These are phyloP conservation scores for Muntiacus muntjak DNA, from an alignment of 2,113 vertebrate genomes.

Conservation along the genomic window DNA sequence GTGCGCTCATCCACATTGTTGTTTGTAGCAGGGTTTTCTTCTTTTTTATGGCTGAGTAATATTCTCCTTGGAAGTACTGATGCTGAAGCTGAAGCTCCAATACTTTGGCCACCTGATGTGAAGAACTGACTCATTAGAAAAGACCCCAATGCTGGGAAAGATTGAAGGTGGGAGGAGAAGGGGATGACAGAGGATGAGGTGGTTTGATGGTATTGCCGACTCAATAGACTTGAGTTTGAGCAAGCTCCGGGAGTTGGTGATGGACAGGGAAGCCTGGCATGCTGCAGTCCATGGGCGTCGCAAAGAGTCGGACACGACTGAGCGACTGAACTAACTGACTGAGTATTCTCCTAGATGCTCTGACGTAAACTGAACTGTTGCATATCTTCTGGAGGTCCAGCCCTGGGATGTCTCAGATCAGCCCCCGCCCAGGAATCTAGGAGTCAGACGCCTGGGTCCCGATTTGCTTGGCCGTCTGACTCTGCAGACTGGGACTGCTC, in stretches of 20 bases:
- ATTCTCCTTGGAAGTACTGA: background rate
- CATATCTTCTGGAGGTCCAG: background rate
- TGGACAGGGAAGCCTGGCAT: background rate
- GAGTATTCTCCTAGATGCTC: background rate
- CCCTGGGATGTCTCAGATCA: background rate
- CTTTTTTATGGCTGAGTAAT: background rate
- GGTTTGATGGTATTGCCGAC: background rate
- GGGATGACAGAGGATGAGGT: background rate
- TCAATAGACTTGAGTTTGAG: background rate
- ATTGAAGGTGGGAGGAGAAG: background rate
- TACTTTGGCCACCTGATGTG: background rate
- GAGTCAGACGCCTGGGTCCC: background rate
- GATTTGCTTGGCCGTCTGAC: background rate
- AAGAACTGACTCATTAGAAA: background rate
- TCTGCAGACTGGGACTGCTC: background rate
- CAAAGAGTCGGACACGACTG: background rate
- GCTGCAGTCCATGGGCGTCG: fast-evolving
- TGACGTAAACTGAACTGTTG: background rate
- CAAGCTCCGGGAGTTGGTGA: background rate
- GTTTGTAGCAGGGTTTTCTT: background rate
- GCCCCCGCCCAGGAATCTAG: background rate
- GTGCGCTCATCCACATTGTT: background rate
- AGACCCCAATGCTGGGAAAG: background rate
- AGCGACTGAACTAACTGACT: background rate
- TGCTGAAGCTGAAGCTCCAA: background rate